Evolutionary conservation across 1,140 invertebrate genomes (phyloP), one percentile per base, ranked within the genome.

Genomic region (Saxidomus purpurata): DNA sequence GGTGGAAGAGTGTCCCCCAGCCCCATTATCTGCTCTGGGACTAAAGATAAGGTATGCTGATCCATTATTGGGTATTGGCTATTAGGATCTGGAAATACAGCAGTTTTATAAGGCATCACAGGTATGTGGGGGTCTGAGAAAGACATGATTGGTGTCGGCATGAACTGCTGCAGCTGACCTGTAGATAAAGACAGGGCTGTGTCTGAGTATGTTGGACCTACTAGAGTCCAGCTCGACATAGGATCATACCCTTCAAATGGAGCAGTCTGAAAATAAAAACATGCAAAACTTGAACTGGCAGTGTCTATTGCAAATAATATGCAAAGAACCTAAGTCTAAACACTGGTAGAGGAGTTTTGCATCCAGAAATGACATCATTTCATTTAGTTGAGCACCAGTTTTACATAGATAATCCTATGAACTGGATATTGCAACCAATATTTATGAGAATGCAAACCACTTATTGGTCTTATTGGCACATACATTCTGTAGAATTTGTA

Each of bases 201-300:
- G n/a, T 63, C 55, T 22, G 80, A 59, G 52, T 67, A 82, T 63
- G 80, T 40, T 40, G 80, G 34, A 0, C 59, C 59, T 43, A 34
- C 1, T 47, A 82, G 34, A 31, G 80, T 22, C 80, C 80, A 82
- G 43, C 80, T 19, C 13, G 59, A 17, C 19, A 38, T 34, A 67
- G 80, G 80, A 34, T 82, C 80, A 40, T 67, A 63, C 1, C n/a
- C 3, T 34, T 82, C 80, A 63, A 40, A 47, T 43, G 19, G 80
- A 6, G 43, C n/a, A n/a, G 80, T 40, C 80, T 82, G 80, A 61
- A 82, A 82, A 34, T 28, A 13, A 47, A 47, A 47, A n/a, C n/a
- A n/a, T 43, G 31, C 6, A 36, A 71, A 19, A 31, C 17, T 47
- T 47, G 43, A 47, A 47, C 17, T 47, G n/a, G n/a, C n/a, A n/a